Base-by-base conservation (phyloP, 1,140 invertebrate genomes). In the Mizuhopecten yessoensis region DNA sequence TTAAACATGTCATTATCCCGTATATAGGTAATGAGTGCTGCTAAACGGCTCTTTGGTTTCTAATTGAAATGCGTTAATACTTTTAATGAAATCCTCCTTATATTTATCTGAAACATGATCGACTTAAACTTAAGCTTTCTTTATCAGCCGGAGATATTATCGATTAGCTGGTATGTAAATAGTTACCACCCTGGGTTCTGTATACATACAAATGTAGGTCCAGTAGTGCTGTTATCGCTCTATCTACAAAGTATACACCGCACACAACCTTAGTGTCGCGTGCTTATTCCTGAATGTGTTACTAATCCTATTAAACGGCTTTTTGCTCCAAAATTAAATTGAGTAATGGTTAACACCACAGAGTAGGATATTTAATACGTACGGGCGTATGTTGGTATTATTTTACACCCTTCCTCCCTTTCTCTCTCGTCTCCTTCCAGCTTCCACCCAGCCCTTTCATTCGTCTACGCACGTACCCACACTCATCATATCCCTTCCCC, bases 41-140 rank as follows among this genome's bases (percentile, higher is more conserved):
- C 17, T n/a, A 75, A 1, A 75, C 0, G 1, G n/a, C 9, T n/a
- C 23, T 75, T n/a, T 75, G 57, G 57, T 75, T 75, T 49, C 45
- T 49, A 49, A 75, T 75, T 75, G 23, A n/a, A 29, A 7, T 75
- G 1, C 57, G 57, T 5, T 75, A 29, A 75, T 29, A 75, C 57
- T 29, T 75, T 75, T 75, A 75, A 75, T 75, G 57, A 75, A 75
- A 75, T 75, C 57, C 57, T 75, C 23, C 57, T 75, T 75, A 29
- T 9, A 29, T 17, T 3, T 5, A 7, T 1, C 17, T 29, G 57
- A 75, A 49, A 75, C 57, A 5, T 29, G n/a, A 75, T 75, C 57
- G 23, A 75, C 57, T n/a, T 75, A 75, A 75, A 29, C 23, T n/a
- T 29, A 49, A 20, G 45, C n/a, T 29, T 75, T 75, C 57, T 75